Evolutionary conservation across 2,113 vertebrate species (phyloP).

Genomic region (Labeo catla): DNA sequence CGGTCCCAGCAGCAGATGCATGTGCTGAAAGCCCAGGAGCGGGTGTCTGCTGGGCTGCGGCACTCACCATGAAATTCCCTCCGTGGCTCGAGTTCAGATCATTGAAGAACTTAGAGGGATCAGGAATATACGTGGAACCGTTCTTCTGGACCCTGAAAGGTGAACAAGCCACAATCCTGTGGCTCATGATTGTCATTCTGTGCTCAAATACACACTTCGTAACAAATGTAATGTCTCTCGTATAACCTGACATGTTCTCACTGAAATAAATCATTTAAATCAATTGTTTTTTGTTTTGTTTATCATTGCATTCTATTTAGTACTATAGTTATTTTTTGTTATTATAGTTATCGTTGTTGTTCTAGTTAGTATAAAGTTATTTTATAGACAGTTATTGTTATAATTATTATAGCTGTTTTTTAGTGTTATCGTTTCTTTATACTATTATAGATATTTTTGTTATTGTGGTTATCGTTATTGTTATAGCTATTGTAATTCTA

Average conservation of each 20-base stretch:
- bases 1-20: not conserved
- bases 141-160: constrained; percentile 57
- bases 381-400: too few relatives aligned
- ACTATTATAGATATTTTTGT: too few relatives aligned
- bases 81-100: constrained; percentile 45
- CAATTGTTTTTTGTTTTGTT: not conserved
- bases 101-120: constrained; percentile 63
- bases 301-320: not conserved
- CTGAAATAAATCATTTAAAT: not conserved
- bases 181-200: not conserved
- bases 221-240: not conserved
- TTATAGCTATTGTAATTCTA: too few relatives aligned
- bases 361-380: too few relatives aligned
- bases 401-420: too few relatives aligned
- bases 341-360: too few relatives aligned
- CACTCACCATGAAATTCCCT: constrained; percentile 56
- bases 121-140: constrained; percentile 49
- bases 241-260: not conserved
- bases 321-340: too few relatives aligned
- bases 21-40: not conserved
- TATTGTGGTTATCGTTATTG: too few relatives aligned
- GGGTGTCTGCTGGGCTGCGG: not conserved
- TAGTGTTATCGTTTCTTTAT: too few relatives aligned
- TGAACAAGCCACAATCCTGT: not conserved
- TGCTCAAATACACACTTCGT: not conserved